Percentiles rank a stretch among this genome's conserved stretches.
Evolutionary conservation across 2,113 vertebrate species (phyloP).

Genomic region (Crotalus horridus): DNA sequence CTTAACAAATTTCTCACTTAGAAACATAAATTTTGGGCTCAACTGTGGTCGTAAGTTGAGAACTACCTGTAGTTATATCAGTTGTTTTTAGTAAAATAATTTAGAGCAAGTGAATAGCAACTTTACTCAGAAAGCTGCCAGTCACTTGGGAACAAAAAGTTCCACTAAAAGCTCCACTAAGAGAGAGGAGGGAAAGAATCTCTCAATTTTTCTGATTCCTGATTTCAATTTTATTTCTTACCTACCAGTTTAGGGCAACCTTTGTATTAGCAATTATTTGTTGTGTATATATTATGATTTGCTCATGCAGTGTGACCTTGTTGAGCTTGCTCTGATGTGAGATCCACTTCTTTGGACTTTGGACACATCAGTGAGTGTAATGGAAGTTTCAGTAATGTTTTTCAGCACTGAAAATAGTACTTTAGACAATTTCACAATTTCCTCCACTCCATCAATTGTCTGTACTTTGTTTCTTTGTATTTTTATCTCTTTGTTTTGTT

Average conservation of each 20-base stretch:
- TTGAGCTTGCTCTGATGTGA: background rate
- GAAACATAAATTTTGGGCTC: too few species aligned
- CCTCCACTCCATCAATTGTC: background rate
- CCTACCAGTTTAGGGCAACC: background rate
- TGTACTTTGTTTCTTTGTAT: too few species aligned
- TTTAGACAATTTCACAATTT: background rate
- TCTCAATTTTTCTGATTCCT: background rate
- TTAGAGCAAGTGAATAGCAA: background rate
- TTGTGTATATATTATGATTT: background rate
- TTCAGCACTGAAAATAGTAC: background rate
- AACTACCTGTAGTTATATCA: background rate
- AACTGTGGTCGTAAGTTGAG: too few species aligned
- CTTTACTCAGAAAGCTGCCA: background rate
- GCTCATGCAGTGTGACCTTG: background rate
- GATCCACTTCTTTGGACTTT: background rate
- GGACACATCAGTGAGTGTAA: background rate
- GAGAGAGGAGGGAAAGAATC: background rate
- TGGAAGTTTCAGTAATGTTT: background rate
- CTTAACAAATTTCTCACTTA: too few species aligned
- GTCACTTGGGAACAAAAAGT: background rate
- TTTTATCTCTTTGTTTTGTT: background rate
- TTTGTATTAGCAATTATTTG: background rate
- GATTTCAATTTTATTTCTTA: background rate
- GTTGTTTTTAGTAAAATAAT: background rate
- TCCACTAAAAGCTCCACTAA: background rate